Percentiles rank a stretch among this genome's conserved stretches.
phyloP scores from a whole-genome alignment of 2,888 invertebrate species.

The Yponomeuta sedellus region DNA sequence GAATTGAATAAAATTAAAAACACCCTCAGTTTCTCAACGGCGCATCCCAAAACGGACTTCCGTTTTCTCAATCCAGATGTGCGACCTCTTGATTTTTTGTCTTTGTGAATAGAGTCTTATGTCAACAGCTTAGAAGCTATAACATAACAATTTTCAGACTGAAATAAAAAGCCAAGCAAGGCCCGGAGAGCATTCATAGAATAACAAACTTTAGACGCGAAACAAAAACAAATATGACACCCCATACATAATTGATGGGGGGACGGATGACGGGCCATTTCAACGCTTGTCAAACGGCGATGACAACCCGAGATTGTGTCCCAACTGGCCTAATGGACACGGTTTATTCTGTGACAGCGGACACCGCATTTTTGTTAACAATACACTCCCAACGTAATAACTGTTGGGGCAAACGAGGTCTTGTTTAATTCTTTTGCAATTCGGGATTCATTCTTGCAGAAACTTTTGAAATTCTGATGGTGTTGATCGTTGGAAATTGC shows the following conservation, averaged over 20 bases:
- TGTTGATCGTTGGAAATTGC: too few relatives aligned
- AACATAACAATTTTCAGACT: not conserved
- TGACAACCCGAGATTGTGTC: constrained; percentile 3
- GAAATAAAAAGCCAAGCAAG: not conserved
- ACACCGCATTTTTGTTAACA: not conserved
- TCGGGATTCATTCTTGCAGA: too few relatives aligned
- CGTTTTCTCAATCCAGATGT: not conserved
- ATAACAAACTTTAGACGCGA: not conserved
- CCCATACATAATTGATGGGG: constrained; percentile 17
- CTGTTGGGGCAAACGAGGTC: too few relatives aligned
- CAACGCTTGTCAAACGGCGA: constrained; percentile 6
- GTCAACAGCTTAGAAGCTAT: not conserved
- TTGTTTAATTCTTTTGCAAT: too few relatives aligned
- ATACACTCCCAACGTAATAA: too few relatives aligned
- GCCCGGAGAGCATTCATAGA: not conserved
- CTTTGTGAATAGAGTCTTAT: too few relatives aligned
- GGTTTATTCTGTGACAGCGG: not conserved
- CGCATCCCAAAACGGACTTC: not conserved
- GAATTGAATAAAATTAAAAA: too few relatives aligned
- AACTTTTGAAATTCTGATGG: too few relatives aligned
- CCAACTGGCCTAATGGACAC: not conserved
- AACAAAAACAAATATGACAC: constrained; percentile 16
- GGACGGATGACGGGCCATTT: constrained; percentile 10
- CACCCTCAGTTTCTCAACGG: too few relatives aligned
- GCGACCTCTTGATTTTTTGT: not conserved